Evolutionary conservation across 1,140 invertebrate species (phyloP).

Genomic region (Eriocheir sinensis): DNA sequence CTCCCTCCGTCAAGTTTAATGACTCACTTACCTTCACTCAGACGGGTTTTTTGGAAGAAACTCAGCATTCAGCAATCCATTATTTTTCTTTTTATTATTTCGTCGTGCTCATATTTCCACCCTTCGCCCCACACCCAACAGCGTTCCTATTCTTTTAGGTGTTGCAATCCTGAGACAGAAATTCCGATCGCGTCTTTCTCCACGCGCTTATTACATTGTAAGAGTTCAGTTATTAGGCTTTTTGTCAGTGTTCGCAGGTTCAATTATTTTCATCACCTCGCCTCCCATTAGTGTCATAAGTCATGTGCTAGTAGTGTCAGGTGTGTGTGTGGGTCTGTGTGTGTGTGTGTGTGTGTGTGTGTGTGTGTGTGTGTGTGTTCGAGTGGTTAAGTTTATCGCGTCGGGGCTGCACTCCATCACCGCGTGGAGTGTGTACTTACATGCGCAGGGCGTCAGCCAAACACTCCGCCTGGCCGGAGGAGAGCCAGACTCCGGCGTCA

Average conservation of each 20-base stretch:
- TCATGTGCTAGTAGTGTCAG: neutral
- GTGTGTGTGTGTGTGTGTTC: conserved; percentile 29
- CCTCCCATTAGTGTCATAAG: neutral
- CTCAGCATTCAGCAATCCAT: neutral
- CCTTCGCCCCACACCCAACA: no score
- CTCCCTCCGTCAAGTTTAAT: neutral
- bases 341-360: conserved; percentile 37
- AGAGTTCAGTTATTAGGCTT: neutral
- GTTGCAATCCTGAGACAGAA: neutral
- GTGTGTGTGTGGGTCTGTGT: neutral
- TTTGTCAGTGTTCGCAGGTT: neutral
- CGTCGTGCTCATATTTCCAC: no score
- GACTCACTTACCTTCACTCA: neutral
- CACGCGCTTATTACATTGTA: neutral
- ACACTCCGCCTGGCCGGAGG: neutral
- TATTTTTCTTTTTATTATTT: no score
- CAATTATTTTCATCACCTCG: neutral
- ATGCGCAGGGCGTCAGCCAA: neutral
- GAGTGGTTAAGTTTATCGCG: conserved; percentile 53
- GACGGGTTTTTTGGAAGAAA: neutral
- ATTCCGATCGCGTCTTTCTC: neutral
- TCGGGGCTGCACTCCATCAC: conserved; percentile 40
- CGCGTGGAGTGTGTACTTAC: neutral
- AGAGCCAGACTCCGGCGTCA: conserved; percentile 36
- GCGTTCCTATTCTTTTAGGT: neutral